Evolutionary conservation across 1,140 invertebrate genomes (phyloP).

Genomic region (Zaprionus tsacasi): DNA sequence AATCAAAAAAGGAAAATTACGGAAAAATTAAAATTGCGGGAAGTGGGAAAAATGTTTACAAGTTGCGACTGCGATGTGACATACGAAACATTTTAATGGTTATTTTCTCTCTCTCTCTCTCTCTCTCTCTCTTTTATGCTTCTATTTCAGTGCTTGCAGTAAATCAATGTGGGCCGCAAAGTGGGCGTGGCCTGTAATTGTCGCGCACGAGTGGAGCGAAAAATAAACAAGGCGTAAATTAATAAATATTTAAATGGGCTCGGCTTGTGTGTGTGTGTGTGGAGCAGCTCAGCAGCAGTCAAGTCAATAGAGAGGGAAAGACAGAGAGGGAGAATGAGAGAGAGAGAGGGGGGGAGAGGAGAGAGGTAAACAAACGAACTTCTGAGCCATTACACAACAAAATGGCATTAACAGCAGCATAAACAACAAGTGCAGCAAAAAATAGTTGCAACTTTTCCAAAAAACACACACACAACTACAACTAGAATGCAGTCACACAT

Average conservation of each 20-base stretch:
- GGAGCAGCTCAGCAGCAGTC: slow-evolving; percentile 27
- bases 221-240: slow-evolving; percentile 66
- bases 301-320: slow-evolving; percentile 35
- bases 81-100: neutral
- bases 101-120: neutral
- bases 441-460: slow-evolving; percentile 6
- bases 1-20: neutral
- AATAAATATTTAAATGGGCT: slow-evolving; percentile 70
- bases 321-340: slow-evolving; percentile 9
- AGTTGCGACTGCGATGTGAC: slow-evolving; percentile 31
- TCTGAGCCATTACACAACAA: slow-evolving; percentile 73
- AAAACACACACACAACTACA: slow-evolving; percentile 27
- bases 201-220: slow-evolving; percentile 46
- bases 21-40: too few relatives aligned
- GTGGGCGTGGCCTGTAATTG: slow-evolving; percentile 25
- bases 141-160: slow-evolving; percentile 6
- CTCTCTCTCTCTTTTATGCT: neutral
- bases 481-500: slow-evolving; percentile 32
- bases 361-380: slow-evolving; percentile 52
- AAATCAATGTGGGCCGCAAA: slow-evolving; percentile 43
- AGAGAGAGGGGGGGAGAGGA: neutral
- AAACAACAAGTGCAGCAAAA: slow-evolving; percentile 16
- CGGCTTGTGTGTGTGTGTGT: neutral
- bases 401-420: slow-evolving; percentile 63
- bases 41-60: slow-evolving; percentile 31